phyloP scores from a whole-genome alignment of 2,888 invertebrate species.

The Latrodectus hesperus region DNA sequence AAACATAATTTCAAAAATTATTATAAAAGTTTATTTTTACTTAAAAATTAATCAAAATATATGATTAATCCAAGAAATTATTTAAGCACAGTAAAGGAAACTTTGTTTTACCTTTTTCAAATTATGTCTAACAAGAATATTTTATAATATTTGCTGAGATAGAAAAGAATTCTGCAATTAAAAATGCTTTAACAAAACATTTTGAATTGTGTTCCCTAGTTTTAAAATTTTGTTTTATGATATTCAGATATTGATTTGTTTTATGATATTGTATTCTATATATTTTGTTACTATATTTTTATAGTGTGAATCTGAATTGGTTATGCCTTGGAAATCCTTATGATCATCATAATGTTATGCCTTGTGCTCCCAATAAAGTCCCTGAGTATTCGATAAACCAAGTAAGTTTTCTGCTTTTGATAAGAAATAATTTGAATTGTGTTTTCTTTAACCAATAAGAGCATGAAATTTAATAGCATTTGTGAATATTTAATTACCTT shows the following conservation, averaged over 20 bases:
- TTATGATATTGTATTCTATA: background rate
- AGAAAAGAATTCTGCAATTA: background rate
- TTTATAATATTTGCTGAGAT: background rate
- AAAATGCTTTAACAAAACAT: background rate
- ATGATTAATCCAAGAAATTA: background rate
- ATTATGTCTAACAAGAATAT: background rate
- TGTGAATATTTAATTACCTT: too few relatives aligned
- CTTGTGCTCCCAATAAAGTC: constrained; percentile 95
- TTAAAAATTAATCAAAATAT: background rate
- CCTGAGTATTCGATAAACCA: constrained; percentile 98
- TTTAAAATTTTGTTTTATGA: background rate
- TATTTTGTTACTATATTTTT: background rate
- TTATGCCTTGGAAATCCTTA: constrained; percentile 92
- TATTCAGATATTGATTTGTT: too few relatives aligned
- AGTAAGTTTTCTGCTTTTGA: constrained; percentile 75
- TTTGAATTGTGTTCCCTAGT: background rate
- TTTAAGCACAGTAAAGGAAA: background rate
- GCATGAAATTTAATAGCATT: background rate
- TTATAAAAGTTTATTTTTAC: too few relatives aligned
- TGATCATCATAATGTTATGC: constrained; percentile 95
- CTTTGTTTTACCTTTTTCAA: background rate
- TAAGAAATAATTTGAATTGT: too few relatives aligned
- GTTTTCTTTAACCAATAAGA: background rate
- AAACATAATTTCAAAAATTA: too few relatives aligned
- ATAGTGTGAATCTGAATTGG: constrained; percentile 87